Evolutionary conservation across 1,140 invertebrate genomes (phyloP).

Genomic region (Metopolophium dirhodum): DNA sequence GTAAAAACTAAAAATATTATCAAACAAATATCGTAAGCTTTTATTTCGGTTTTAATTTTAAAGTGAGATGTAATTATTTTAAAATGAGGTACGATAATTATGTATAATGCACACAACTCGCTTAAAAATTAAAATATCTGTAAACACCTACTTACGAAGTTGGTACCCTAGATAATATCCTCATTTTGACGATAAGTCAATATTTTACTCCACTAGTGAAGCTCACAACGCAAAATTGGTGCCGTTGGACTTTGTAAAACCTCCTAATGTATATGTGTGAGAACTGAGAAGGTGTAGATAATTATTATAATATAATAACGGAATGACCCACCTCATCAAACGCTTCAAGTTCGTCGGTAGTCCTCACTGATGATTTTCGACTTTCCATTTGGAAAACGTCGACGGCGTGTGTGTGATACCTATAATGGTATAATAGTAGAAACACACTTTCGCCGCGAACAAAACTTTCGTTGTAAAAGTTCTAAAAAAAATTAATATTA

Average conservation of each 20-base stretch:
- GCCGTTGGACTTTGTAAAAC: neutral
- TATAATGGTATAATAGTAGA: neutral
- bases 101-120: neutral
- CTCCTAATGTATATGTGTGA: neutral
- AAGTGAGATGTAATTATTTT: neutral
- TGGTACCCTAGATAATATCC: neutral
- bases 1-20: neutral
- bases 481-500: neutral
- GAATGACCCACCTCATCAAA: constrained; percentile 19
- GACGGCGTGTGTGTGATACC: neutral
- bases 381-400: constrained; percentile 25
- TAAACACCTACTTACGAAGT: neutral
- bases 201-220: neutral
- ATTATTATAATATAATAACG: neutral
- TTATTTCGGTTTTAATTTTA: neutral
- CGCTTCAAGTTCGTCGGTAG: constrained; percentile 17
- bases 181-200: neutral
- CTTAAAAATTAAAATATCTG: neutral
- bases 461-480: constrained; percentile 12
- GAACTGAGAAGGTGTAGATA: neutral
- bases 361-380: constrained; percentile 10
- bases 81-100: neutral
- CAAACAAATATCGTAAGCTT: neutral
- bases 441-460: neutral
- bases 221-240: neutral